These are phyloP conservation scores for Martes martes DNA, from an alignment of 2,113 vertebrate species.

Conservation along the genomic window DNA sequence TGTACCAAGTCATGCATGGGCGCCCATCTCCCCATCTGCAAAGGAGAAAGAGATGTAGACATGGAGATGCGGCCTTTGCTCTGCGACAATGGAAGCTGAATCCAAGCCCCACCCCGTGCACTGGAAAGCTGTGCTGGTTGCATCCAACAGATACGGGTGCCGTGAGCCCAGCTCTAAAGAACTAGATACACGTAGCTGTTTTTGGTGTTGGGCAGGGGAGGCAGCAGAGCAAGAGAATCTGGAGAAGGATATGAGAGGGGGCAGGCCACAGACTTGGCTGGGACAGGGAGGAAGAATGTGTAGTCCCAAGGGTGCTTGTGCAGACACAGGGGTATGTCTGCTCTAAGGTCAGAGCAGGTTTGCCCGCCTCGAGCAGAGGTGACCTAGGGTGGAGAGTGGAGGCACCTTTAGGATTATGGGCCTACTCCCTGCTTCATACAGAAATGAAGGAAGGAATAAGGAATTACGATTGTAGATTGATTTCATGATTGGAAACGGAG, in stretches of 20 bases:
- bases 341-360: not conserved
- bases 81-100: not conserved
- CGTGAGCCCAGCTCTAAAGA: not conserved
- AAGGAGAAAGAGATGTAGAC: not conserved
- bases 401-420: not conserved
- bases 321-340: not conserved
- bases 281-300: no score
- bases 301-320: not conserved
- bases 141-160: not conserved
- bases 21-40: not conserved
- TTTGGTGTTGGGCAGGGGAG: no score
- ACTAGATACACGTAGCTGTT: fast-evolving
- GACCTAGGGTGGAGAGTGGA: not conserved
- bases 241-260: not conserved
- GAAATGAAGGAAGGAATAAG: not conserved
- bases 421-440: not conserved
- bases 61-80: not conserved
- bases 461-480: not conserved
- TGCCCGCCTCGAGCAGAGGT: not conserved
- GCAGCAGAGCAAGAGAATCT: not conserved
- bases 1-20: not conserved
- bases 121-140: not conserved
- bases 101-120: not conserved
- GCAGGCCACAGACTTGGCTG: not conserved
- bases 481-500: not conserved